Conservation (phyloP, 2,797 vertebrate genomes). For the Acanthornis magna region DNA sequence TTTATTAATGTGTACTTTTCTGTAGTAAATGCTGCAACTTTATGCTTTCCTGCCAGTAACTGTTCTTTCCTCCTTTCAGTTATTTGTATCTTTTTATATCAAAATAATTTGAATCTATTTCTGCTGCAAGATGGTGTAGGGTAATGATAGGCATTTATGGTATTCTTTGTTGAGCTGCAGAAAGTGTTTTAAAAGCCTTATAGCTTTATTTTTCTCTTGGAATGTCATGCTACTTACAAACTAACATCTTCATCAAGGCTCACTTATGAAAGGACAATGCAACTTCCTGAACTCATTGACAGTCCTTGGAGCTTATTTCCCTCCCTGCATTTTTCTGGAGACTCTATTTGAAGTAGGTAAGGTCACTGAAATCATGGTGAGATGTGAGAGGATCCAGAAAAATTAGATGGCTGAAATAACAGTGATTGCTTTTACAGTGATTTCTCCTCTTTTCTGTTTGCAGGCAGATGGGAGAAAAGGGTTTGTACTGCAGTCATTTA, state of each 20-base stretch:
- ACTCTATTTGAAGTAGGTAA: constrained; percentile 49
- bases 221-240: constrained; percentile 14
- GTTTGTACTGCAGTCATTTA: constrained; percentile 30
- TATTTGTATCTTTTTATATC: constrained; percentile 29
- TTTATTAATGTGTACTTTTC: neutral
- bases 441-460: constrained; percentile 48
- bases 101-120: constrained; percentile 39
- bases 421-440: constrained; percentile 7
- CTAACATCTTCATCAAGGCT: constrained; percentile 32
- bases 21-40: neutral
- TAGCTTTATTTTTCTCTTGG: constrained; percentile 42
- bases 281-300: neutral
- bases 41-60: neutral
- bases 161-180: constrained; percentile 22
- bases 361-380: neutral
- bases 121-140: neutral
- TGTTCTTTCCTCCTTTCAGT: constrained; percentile 3
- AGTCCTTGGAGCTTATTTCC: constrained; percentile 21
- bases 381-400: constrained; percentile 10
- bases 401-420: constrained; percentile 10
- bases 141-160: constrained; percentile 28
- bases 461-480: neutral
- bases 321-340: neutral
- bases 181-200: constrained; percentile 39
- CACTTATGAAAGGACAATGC: constrained; percentile 37